Evolutionary conservation across 1,140 invertebrate species (phyloP).

Genomic region (Nymphalis io): DNA sequence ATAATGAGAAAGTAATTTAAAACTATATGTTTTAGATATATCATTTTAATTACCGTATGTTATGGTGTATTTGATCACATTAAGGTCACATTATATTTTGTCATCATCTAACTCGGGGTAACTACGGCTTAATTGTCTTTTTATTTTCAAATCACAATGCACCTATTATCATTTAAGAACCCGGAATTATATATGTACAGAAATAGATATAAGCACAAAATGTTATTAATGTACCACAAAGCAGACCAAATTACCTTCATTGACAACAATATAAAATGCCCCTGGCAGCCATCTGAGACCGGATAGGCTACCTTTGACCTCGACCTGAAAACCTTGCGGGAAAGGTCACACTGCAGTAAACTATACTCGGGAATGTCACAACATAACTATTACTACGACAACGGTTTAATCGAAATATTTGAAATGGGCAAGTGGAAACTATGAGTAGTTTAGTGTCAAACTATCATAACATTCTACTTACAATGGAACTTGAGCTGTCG

Average conservation of each 20-base stretch:
- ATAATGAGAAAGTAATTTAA: no score
- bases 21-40: no score
- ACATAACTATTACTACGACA: slow-evolving; percentile 14
- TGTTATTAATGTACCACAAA: slow-evolving; percentile 3
- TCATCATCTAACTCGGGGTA: no score
- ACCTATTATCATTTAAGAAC: no score
- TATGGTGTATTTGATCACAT: no score
- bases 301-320: slow-evolving; percentile 47
- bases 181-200: no score
- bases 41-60: no score
- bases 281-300: slow-evolving; percentile 44
- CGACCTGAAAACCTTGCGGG: slow-evolving; percentile 52
- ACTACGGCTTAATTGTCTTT: no score
- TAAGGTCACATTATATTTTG: no score
- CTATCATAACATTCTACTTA: neutral
- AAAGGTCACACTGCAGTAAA: slow-evolving; percentile 48
- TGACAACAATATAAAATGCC: slow-evolving; percentile 43
- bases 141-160: no score
- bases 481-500: no score
- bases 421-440: neutral
- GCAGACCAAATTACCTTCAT: slow-evolving; percentile 39
- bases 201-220: neutral
- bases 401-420: slow-evolving; percentile 22
- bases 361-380: slow-evolving; percentile 20
- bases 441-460: neutral